phyloP scores from a whole-genome alignment of 2,888 invertebrate species.

The Leptinotarsa juncta region DNA sequence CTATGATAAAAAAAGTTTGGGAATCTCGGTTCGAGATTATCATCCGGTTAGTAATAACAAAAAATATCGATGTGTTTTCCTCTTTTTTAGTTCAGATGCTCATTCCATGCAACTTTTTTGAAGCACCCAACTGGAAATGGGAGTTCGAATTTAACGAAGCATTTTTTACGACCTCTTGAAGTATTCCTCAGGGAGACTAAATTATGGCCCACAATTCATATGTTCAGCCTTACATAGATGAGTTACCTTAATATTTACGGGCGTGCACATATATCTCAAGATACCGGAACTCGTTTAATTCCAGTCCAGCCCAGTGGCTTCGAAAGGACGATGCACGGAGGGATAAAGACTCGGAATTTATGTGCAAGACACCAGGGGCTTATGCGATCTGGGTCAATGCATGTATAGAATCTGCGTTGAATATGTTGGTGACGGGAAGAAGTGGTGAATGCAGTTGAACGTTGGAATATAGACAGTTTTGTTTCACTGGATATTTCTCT shows the following conservation, averaged over 20 bases:
- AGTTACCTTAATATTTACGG: slow-evolving; percentile 54
- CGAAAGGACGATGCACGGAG: slow-evolving; percentile 53
- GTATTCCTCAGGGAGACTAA: slow-evolving; percentile 39
- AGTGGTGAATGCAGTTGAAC: not conserved
- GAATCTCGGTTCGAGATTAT: too few relatives aligned
- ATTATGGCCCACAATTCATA: slow-evolving; percentile 52
- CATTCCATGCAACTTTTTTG: not conserved
- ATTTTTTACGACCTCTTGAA: slow-evolving; percentile 36
- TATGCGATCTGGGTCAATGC: slow-evolving; percentile 56
- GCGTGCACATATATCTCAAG: slow-evolving; percentile 55
- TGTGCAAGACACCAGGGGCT: slow-evolving; percentile 50
- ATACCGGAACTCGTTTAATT: slow-evolving; percentile 58
- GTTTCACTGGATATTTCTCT: too few relatives aligned
- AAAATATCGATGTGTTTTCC: not conserved
- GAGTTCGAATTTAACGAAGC: slow-evolving; percentile 35
- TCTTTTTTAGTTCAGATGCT: not conserved
- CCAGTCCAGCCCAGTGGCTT: slow-evolving; percentile 54
- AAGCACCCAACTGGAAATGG: slow-evolving; percentile 21
- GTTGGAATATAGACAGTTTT: not conserved
- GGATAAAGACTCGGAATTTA: slow-evolving; percentile 56
- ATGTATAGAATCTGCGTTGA: slow-evolving; percentile 44
- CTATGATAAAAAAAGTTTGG: too few relatives aligned
- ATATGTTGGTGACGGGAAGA: slow-evolving; percentile 3
- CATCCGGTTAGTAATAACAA: too few relatives aligned
- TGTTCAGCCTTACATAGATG: slow-evolving; percentile 53